Evolutionary conservation across 2,888 invertebrate species (phyloP), one percentile per base, ranked within the genome.

Genomic region (Drosophila mercatorum): DNA sequence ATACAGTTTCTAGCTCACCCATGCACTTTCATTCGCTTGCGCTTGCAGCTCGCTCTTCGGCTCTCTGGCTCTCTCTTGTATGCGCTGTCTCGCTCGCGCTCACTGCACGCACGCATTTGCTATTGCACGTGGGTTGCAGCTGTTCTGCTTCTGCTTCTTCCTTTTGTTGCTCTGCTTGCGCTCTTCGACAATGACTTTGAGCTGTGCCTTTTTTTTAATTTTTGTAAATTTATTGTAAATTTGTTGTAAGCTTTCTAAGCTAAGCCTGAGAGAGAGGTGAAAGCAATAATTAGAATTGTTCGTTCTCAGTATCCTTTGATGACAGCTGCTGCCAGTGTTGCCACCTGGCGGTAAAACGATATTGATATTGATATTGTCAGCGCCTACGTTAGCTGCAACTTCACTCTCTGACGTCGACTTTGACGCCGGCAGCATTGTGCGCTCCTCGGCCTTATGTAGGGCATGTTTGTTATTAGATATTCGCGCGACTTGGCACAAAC

Each of bases 11-110:
- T 60, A 55, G 60, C 66, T 55, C 52, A 31, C 31, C 49, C 28
- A 5, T 81, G 87, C 86, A 88, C 89, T 83, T 80, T 80, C 87
- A 62, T 77, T 72, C 62, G 66, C 52, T 17, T 17, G 17, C 17
- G 17, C 17, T 17, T 17, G 17, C 17, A 17, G 17, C 17, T 58
- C 56, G 51, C 71, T 66, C 60, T 55, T 49, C 44, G 28, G 26
- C 26, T n/a, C 56, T 41, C 7, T 31, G 31, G 41, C 11, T 28
- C 38, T 44, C 56, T 41, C 14, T 12, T 22, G 36, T n/a, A 5
- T 10, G 11, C n/a, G 22, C 28, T 41, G 52, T 47, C 14, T n/a
- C 47, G 26, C 34, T 28, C 46, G 22, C 12, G 14, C 34, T 46
- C 28, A n/a, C 34, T 36, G 43, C 44, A 64, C 59, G 40, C 49